Percentiles rank a stretch among this genome's conserved stretches.
Evolutionary conservation across 2,888 invertebrate genomes (phyloP).

Genomic region (Eudemis profundana): DNA sequence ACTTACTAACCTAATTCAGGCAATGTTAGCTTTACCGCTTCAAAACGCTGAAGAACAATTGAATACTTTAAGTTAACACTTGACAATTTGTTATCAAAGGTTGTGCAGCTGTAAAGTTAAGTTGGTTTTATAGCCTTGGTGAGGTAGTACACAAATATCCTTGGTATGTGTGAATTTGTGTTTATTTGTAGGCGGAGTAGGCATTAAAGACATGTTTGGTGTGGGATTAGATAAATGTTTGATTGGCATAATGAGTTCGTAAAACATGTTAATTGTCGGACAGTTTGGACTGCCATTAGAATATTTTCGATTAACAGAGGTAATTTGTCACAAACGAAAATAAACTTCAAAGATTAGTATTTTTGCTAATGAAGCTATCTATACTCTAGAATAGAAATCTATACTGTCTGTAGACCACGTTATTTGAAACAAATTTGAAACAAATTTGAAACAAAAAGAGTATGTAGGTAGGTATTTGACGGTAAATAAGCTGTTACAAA

Average conservation of each 20-base stretch:
- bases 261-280: conserved; percentile 31
- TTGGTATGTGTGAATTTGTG: conserved; percentile 42
- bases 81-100: not conserved
- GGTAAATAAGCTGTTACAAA: too few relatives aligned
- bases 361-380: not conserved
- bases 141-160: conserved; percentile 27
- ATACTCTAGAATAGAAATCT: not conserved
- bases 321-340: not conserved
- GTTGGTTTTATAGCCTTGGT: conserved; percentile 36
- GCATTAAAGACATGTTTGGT: conserved; percentile 28
- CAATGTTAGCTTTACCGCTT: conserved; percentile 18
- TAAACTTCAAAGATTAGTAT: not conserved
- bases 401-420: too few relatives aligned
- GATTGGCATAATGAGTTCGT: conserved; percentile 36
- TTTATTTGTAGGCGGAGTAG: conserved; percentile 36
- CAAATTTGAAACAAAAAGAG: too few relatives aligned
- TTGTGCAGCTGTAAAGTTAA: conserved; percentile 24
- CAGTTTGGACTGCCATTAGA: conserved; percentile 17
- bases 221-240: conserved; percentile 42
- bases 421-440: too few relatives aligned
- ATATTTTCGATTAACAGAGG: not conserved
- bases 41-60: not conserved
- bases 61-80: not conserved
- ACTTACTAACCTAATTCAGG: conserved; percentile 22
- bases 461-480: too few relatives aligned